A percentile compares a stretch with the other conserved stretches of the same genome.
Conservation (phyloP, 2,888 invertebrate genomes). For the Tenthredo scrophulariae region DNA sequence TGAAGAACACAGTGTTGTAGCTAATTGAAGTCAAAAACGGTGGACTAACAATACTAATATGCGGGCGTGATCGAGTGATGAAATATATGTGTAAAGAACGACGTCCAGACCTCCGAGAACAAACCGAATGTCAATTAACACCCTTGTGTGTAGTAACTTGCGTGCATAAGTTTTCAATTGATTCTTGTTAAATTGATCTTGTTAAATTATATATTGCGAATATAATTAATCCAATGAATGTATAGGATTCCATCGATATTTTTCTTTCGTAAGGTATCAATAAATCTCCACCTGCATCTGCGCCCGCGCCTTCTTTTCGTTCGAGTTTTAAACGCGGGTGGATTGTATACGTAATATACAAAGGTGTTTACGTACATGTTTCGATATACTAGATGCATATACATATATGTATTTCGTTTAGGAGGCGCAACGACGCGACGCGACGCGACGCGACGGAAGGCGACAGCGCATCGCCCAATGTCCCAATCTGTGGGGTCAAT, state of each 20-base stretch:
- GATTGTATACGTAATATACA: no score
- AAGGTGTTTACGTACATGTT: background rate
- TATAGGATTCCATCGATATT: background rate
- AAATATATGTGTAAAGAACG: background rate
- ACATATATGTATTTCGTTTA: background rate
- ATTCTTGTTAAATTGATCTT: background rate
- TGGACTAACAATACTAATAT: background rate
- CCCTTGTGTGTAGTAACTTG: background rate
- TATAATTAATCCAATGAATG: background rate
- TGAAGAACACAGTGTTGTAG: background rate
- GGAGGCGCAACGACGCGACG: background rate
- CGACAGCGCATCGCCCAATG: conserved; percentile 17
- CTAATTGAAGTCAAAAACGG: background rate
- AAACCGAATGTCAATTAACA: background rate
- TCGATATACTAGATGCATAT: background rate
- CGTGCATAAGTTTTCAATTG: background rate
- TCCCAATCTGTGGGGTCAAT: conserved; percentile 56
- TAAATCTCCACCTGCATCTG: background rate
- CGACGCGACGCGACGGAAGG: background rate
- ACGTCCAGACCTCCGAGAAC: background rate
- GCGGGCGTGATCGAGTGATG: background rate
- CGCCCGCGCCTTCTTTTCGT: background rate
- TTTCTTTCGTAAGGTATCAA: background rate
- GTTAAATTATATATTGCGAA: background rate
- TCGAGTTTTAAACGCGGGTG: background rate